phyloP scores from a whole-genome alignment of 2,888 invertebrate species.

The Mythimna lalbum region DNA sequence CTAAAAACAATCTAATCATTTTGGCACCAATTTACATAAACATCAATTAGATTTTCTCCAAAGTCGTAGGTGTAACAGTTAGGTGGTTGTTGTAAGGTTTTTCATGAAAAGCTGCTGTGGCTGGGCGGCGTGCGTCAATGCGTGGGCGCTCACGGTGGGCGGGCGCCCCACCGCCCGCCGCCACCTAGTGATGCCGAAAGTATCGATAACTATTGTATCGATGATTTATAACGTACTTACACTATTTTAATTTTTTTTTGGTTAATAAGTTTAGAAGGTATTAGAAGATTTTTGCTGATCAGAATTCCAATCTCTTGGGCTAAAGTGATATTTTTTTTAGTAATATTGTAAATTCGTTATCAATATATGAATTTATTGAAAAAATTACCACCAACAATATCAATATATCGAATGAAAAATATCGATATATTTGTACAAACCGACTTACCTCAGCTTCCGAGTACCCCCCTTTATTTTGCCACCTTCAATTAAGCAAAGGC shows the following conservation, averaged over 20 bases:
- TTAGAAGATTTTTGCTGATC: background rate
- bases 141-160: slow-evolving; percentile 70
- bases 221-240: background rate
- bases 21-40: slow-evolving; percentile 24
- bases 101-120: slow-evolving; percentile 50
- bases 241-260: no score
- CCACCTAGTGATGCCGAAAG: slow-evolving; percentile 4
- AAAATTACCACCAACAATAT: background rate
- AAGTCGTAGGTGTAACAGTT: slow-evolving; percentile 45
- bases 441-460: slow-evolving; percentile 11
- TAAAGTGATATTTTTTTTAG: no score
- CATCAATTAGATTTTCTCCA: slow-evolving; percentile 15
- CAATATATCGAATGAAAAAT: background rate
- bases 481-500: slow-evolving; percentile 16
- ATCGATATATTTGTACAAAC: background rate
- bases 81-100: slow-evolving; percentile 42
- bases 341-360: background rate
- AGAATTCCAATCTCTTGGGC: background rate
- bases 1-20: slow-evolving; percentile 8
- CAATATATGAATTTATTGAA: background rate
- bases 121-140: slow-evolving; percentile 67
- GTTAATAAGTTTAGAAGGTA: no score
- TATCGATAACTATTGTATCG: background rate
- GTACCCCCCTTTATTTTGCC: background rate
- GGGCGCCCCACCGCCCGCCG: slow-evolving; percentile 40